Conservation (phyloP, 2,113 vertebrate genomes). For the Formicarius rufipectus region DNA sequence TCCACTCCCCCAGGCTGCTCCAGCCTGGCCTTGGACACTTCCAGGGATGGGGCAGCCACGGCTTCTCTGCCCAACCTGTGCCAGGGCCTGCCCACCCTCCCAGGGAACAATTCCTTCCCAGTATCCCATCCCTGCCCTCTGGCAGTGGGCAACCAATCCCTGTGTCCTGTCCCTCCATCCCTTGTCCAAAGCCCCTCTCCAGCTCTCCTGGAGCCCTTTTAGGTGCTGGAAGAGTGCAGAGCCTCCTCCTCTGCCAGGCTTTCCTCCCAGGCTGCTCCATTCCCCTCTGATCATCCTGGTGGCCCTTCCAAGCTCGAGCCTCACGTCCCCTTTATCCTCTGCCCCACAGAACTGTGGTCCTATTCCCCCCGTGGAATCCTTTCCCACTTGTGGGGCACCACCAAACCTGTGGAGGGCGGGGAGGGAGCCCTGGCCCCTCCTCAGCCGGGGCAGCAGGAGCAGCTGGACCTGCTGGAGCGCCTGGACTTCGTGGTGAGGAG, state of each 20-base stretch:
- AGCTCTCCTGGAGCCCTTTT: not conserved
- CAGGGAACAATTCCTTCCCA: not conserved
- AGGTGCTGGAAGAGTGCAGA: not conserved
- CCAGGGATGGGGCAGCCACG: not conserved
- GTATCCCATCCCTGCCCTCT: not conserved
- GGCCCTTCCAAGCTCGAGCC: rapidly evolving
- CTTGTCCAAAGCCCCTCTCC: not conserved
- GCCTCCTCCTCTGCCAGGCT: too few relatives aligned
- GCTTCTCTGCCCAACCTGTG: not conserved
- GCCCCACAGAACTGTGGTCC: rapidly evolving
- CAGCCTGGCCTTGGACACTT: not conserved
- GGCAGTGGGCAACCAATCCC: not conserved
- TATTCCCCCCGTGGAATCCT: rapidly evolving
- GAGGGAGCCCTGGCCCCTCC: not conserved
- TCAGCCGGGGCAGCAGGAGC: conserved; percentile 67
- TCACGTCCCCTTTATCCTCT: rapidly evolving
- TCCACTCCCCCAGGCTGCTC: not conserved
- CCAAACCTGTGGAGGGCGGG: conserved; percentile 10
- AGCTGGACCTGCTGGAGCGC: conserved; percentile 82
- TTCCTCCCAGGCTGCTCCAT: not conserved
- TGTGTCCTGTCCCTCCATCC: not conserved
- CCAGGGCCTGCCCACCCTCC: rapidly evolving
- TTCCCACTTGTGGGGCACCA: rapidly evolving
- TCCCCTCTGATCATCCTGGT: not conserved
- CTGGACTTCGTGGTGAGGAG: conserved; percentile 85